Conservation (phyloP, 2,797 vertebrate genomes). For the Hydrolagus colliei region DNA sequence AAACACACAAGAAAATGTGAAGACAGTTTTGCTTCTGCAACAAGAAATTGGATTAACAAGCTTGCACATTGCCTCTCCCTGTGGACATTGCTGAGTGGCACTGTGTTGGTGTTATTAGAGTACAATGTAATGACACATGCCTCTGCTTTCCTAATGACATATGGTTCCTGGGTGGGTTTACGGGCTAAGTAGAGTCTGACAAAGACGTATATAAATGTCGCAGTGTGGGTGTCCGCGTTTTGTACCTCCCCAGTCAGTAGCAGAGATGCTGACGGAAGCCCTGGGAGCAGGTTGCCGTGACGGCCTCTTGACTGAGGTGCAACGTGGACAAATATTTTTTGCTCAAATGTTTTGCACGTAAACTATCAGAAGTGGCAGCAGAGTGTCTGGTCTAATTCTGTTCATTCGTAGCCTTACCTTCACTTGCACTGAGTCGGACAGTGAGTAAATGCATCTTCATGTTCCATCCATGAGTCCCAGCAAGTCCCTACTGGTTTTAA, state of each 20-base stretch:
- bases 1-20: background rate
- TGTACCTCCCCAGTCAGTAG: background rate
- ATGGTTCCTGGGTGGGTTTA: background rate
- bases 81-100: background rate
- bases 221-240: background rate
- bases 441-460: background rate
- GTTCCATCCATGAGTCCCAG: background rate
- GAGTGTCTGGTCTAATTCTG: background rate
- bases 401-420: background rate
- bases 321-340: too few species aligned
- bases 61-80: background rate
- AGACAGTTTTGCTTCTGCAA: background rate
- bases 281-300: background rate
- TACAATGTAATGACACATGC: background rate
- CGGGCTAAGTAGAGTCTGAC: background rate
- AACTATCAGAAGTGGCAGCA: background rate
- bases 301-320: background rate
- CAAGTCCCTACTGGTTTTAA: slow-evolving; percentile 5
- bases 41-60: background rate
- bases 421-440: background rate
- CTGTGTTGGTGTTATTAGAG: background rate
- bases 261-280: background rate
- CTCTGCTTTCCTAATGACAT: background rate
- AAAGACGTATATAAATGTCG: background rate
- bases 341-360: too few species aligned